Conservation (phyloP, 2,113 vertebrate genomes). For the Mormyrus iriodes region DNA sequence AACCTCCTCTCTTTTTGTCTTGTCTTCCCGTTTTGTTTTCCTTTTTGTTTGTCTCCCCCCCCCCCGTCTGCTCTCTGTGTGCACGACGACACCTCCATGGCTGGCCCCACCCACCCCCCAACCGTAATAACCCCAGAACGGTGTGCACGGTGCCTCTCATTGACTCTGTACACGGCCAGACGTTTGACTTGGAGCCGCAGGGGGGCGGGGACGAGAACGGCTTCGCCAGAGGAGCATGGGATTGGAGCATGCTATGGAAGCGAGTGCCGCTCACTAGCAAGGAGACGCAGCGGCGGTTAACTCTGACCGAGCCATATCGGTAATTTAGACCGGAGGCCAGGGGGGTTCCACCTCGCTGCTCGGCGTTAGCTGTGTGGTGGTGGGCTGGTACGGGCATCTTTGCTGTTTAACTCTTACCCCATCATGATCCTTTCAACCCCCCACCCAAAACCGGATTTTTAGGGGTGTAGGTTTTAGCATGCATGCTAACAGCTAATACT, state of each 20-base stretch:
- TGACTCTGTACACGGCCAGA: constrained; percentile 92
- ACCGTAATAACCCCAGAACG: constrained; percentile 68
- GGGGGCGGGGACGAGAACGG: constrained; percentile 92
- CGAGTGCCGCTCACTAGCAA: constrained; percentile 81
- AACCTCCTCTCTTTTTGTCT: constrained; percentile 53
- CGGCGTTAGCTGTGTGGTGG: background rate
- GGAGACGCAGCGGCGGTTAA: constrained; percentile 86
- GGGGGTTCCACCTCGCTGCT: background rate
- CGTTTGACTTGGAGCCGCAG: constrained; percentile 77
- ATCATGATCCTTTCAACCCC: background rate
- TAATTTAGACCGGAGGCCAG: background rate
- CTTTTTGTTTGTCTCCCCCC: constrained; percentile 40
- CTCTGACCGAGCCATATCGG: constrained; percentile 95
- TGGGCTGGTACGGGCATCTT: background rate
- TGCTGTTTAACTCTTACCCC: background rate
- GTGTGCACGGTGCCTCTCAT: constrained; percentile 94
- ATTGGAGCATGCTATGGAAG: constrained; percentile 99
- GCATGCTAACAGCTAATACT: background rate
- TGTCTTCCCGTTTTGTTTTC: background rate
- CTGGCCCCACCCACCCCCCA: constrained; percentile 27
- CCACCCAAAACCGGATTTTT: too few species aligned
- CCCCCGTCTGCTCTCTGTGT: constrained; percentile 38
- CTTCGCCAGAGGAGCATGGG: constrained; percentile 97
- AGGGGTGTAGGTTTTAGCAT: background rate
- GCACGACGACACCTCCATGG: constrained; percentile 9